Percentiles rank a stretch among this genome's conserved stretches.
These are phyloP conservation scores for Oreotrochilus melanogaster DNA, from an alignment of 2,113 vertebrate genomes.

Conservation along the genomic window DNA sequence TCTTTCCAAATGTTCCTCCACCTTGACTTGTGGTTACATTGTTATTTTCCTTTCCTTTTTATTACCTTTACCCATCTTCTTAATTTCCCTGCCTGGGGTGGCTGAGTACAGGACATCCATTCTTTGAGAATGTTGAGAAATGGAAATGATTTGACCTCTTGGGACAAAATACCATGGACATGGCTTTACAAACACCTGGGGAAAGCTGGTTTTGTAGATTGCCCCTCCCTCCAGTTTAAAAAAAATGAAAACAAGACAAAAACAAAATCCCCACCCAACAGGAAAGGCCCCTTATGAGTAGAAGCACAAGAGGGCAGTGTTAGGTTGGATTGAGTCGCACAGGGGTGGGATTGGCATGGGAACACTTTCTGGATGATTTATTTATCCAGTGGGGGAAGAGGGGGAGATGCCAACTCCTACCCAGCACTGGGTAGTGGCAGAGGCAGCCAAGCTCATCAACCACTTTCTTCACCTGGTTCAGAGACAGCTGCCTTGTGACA, in stretches of 20 bases:
- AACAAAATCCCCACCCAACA: background rate
- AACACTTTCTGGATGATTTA: background rate
- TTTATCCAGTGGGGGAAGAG: background rate
- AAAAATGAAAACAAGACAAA: background rate
- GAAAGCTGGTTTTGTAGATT: background rate
- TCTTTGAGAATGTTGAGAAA: background rate
- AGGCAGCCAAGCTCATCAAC: background rate
- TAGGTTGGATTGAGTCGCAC: constrained; percentile 71
- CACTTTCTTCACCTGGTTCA: background rate
- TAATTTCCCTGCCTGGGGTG: background rate
- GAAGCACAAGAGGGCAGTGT: constrained; percentile 83
- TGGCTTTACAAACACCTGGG: background rate
- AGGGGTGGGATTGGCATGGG: constrained; percentile 33
- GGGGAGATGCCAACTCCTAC: background rate
- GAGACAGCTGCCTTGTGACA: background rate
- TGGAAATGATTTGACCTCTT: background rate
- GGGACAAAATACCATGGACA: background rate
- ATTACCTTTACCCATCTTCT: background rate
- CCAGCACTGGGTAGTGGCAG: background rate
- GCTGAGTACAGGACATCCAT: background rate
- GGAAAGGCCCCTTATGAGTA: constrained; percentile 49
- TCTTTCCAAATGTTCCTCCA: background rate
- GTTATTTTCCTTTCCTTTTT: background rate
- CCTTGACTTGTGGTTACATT: background rate
- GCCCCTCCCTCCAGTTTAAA: background rate